phyloP scores from a whole-genome alignment of 1,140 invertebrate species.

The Venturia canescens region DNA sequence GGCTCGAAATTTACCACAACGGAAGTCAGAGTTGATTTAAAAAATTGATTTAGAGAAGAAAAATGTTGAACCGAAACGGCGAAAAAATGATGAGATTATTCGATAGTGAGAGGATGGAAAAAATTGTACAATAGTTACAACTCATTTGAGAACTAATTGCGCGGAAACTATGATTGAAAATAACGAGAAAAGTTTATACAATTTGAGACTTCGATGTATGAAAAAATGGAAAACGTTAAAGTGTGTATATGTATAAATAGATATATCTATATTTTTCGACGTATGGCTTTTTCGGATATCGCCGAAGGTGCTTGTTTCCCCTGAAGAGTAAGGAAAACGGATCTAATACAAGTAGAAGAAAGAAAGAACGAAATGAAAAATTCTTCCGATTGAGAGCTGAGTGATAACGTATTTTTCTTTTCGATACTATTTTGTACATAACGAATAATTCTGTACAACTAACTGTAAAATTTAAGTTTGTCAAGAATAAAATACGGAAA shows the following conservation, averaged over 20 bases:
- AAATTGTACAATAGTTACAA: too few relatives aligned
- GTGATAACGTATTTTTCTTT: not conserved
- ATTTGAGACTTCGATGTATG: conserved; percentile 27
- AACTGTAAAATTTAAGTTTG: conserved; percentile 5
- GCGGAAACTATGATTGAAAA: not conserved
- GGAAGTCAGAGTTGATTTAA: too few relatives aligned
- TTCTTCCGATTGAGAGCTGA: not conserved
- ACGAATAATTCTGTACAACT: not conserved
- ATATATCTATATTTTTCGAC: conserved; percentile 33
- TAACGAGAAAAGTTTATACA: conserved; percentile 24
- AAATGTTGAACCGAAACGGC: too few relatives aligned
- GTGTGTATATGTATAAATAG: conserved; percentile 23
- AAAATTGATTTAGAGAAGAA: too few relatives aligned
- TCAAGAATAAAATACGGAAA: conserved; percentile 5
- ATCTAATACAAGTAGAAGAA: not conserved
- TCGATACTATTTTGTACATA: conserved; percentile 22
- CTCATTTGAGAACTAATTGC: too few relatives aligned
- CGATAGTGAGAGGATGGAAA: too few relatives aligned
- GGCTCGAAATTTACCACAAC: too few relatives aligned
- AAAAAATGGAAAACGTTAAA: not conserved
- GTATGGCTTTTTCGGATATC: conserved; percentile 28
- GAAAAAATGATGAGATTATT: too few relatives aligned
- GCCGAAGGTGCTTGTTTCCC: conserved; percentile 27
- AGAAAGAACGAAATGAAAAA: not conserved
- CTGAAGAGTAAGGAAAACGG: conserved; percentile 10